Percentiles rank a stretch among this genome's conserved stretches.
These are phyloP conservation scores for Gallinago stenura DNA, from an alignment of 2,797 vertebrate genomes.

Conservation along the genomic window DNA sequence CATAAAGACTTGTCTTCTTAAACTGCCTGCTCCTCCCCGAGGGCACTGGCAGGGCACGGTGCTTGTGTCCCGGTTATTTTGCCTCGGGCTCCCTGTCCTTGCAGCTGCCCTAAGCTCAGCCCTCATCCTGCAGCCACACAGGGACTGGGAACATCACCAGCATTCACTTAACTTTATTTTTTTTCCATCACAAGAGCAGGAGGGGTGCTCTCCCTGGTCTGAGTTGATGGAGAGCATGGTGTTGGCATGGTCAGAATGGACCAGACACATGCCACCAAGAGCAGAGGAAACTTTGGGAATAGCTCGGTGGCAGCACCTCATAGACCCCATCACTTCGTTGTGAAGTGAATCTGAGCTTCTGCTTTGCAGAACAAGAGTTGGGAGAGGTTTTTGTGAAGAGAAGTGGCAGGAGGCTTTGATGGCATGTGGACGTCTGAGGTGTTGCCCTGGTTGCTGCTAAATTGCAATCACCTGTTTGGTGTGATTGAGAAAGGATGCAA, in stretches of 20 bases:
- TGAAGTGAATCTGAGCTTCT: neutral
- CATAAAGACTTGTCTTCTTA: neutral
- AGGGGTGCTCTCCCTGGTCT: neutral
- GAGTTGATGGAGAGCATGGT: fast-evolving
- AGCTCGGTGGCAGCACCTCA: neutral
- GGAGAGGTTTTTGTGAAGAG: neutral
- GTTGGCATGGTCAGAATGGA: neutral
- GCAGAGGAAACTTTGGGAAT: neutral
- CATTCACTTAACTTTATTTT: neutral
- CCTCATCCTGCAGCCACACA: neutral
- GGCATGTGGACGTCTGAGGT: neutral
- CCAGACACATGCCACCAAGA: fast-evolving
- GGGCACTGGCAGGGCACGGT: neutral
- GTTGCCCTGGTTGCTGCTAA: conserved; percentile 38
- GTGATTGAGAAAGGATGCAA: conserved; percentile 34
- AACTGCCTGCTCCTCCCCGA: neutral
- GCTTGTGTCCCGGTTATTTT: neutral
- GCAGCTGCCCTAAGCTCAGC: neutral
- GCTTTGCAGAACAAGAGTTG: neutral
- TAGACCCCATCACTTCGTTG: fast-evolving
- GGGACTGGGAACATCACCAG: neutral
- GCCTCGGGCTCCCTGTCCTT: neutral
- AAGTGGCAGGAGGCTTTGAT: neutral
- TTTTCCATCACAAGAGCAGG: neutral
- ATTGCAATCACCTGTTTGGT: conserved; percentile 30